Evolutionary conservation across 2,113 vertebrate species (phyloP), one percentile per base, ranked within the genome.

Genomic region (Coregonus clupeaformis): DNA sequence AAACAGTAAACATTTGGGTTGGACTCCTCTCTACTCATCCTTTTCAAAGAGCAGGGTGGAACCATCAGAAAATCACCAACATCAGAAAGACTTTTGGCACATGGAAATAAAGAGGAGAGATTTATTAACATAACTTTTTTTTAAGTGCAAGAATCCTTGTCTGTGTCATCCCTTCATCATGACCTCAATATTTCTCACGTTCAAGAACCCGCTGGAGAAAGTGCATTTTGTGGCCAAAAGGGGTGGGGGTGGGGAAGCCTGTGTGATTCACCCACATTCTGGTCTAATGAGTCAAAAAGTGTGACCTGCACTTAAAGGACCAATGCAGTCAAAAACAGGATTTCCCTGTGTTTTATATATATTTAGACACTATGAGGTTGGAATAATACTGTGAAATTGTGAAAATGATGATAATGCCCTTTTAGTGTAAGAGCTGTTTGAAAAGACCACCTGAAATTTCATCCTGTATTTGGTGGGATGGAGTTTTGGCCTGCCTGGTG

Each of bases 231-330:
- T 85, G 79, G 80, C 78, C 68, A 68, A 85, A 83, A 5, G 55
- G 52, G 32, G 68, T 74, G 81, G 82, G 72, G 73, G 57, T 85
- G 78, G 81, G 83, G 55, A 77, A 62, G 69, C 68, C 75, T 63
- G 72, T 60, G 77, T 90, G 87, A 89, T 87, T 92, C 90, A 91
- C 82, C 82, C 79, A 69, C 60, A 77, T 81, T 81, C 77, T 79
- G 86, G 86, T 86, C 84, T 90, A 89, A 89, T 92, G 90, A 92
- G 87, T 91, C 90, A 90, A 92, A 93, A 92, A 91, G 83, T 86
- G 84, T 84, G 88, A 87, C 88, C 91, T 85, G 88, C 87, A 88
- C 89, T 93, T 85, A 42, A 42, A 42, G 36, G 36, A 7, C 36
- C 9, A 42, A 42, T 42, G 9, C 36, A 42, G 36, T 36, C 36